Conservation (phyloP, 2,888 invertebrate species). For the Ichneumon xanthorius region DNA sequence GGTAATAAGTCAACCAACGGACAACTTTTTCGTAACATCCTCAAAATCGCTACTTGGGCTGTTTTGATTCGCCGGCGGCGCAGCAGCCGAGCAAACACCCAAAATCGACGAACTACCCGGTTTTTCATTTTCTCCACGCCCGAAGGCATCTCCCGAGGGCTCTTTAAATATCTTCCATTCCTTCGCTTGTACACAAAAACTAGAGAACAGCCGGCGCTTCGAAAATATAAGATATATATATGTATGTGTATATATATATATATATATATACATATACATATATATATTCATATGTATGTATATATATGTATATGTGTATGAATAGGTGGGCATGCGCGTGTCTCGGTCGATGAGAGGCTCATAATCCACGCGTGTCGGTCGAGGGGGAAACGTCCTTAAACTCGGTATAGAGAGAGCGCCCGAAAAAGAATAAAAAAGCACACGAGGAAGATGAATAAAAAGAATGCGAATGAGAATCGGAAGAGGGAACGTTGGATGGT, state of each 20-base stretch:
- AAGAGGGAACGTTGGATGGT: conserved; percentile 37
- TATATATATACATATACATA: neutral
- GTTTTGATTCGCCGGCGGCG: neutral
- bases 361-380: conserved; percentile 49
- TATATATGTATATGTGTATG: neutral
- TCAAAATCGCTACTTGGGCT: neutral
- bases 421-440: conserved; percentile 18
- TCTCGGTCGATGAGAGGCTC: conserved; percentile 50
- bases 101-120: conserved; percentile 19
- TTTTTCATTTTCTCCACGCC: conserved; percentile 36
- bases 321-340: conserved; percentile 17
- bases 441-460: conserved; percentile 19
- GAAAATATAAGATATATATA: neutral
- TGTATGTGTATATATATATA: too few relatives aligned
- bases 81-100: conserved; percentile 38
- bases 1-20: too few relatives aligned
- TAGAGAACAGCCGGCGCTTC: conserved; percentile 35
- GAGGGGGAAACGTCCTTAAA: conserved; percentile 28
- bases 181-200: conserved; percentile 1
- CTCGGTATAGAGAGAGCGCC: conserved; percentile 7
- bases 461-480: conserved; percentile 21
- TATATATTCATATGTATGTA: neutral
- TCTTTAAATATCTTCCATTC: conserved; percentile 42
- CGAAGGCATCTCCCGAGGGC: conserved; percentile 28
- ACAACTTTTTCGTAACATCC: too few relatives aligned